Percentiles rank a stretch among this genome's conserved stretches.
These are phyloP conservation scores for Microtus richardsoni DNA, from an alignment of 2,113 vertebrate genomes.

Conservation along the genomic window DNA sequence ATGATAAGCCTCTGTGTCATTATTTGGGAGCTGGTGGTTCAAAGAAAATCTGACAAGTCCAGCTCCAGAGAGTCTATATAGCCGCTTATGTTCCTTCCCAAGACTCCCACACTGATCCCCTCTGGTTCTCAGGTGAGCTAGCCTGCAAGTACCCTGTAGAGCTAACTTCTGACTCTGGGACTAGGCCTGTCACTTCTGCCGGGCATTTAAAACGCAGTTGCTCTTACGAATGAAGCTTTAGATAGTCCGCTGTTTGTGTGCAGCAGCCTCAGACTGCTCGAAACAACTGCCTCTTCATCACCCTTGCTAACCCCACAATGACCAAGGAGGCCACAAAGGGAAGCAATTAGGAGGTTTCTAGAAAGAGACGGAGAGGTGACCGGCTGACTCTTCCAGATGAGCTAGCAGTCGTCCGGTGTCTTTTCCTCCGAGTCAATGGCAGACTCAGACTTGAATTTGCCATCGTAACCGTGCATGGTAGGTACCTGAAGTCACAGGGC, in stretches of 20 bases:
- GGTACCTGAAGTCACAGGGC: not conserved
- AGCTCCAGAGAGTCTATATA: not conserved
- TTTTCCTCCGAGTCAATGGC: not conserved
- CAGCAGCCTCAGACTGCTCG: slow-evolving; percentile 45
- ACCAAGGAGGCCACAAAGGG: slow-evolving; percentile 7
- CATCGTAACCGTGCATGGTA: not conserved
- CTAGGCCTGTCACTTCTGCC: slow-evolving; percentile 6
- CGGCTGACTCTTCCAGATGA: not conserved
- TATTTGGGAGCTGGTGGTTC: not conserved
- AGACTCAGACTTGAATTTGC: not conserved
- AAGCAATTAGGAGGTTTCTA: not conserved
- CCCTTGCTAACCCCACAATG: not conserved
- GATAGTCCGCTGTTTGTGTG: slow-evolving; percentile 67
- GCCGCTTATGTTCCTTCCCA: rapidly evolving
- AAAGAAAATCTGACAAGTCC: not conserved
- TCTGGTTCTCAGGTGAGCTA: not conserved
- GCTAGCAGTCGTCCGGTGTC: not conserved
- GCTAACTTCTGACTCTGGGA: not conserved
- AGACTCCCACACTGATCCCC: rapidly evolving
- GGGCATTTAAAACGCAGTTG: slow-evolving; percentile 27
- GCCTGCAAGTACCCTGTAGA: not conserved
- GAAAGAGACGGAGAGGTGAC: not conserved
- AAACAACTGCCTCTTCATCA: not conserved
- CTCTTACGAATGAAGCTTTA: slow-evolving; percentile 39
- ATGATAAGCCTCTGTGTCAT: not conserved